These are phyloP conservation scores for Eubucco bourcierii DNA, from an alignment of 2,113 vertebrate genomes.

Conservation along the genomic window DNA sequence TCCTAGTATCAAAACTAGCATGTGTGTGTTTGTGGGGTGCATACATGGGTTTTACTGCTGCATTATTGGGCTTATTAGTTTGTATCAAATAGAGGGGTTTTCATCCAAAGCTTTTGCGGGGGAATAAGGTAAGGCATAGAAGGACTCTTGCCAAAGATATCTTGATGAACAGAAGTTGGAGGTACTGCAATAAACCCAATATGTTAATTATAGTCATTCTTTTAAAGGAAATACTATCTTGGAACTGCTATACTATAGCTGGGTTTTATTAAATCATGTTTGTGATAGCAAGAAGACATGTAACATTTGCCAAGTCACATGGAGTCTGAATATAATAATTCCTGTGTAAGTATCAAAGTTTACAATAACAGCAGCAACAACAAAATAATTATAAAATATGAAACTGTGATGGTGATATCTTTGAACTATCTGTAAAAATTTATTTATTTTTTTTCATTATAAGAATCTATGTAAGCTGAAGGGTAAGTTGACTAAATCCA, in stretches of 20 bases:
- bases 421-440: not conserved
- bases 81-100: not conserved
- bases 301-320: not conserved
- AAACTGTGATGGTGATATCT: not conserved
- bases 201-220: not conserved
- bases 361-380: not conserved
- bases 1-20: not conserved
- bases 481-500: not conserved
- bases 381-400: not conserved
- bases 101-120: not conserved
- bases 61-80: not conserved
- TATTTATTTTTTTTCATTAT: not conserved
- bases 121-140: not conserved
- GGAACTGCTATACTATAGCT: not conserved
- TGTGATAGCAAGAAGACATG: not conserved
- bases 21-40: too few relatives aligned
- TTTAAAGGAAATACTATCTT: not conserved
- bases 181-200: not conserved
- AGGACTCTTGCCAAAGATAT: not conserved
- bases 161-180: not conserved
- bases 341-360: not conserved
- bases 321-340: not conserved
- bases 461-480: not conserved
- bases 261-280: not conserved
- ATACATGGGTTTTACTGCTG: not conserved